Evolutionary conservation across 2,797 vertebrate species (phyloP).

Genomic region (Meriones psammophilus): DNA sequence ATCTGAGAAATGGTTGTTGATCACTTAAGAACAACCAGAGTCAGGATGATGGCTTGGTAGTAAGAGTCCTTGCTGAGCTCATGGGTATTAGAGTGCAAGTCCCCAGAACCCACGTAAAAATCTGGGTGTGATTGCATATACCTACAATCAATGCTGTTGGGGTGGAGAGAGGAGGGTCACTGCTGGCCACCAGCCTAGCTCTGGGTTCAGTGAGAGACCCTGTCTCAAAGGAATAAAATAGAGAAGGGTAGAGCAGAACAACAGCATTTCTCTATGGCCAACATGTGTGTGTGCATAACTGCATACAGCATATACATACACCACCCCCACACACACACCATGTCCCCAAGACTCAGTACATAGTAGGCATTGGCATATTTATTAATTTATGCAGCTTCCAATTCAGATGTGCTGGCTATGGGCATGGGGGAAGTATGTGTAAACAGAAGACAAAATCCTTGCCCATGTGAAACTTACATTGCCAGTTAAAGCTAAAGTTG

Average conservation of each 20-base stretch:
- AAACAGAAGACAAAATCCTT: not conserved
- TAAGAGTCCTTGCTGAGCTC: not conserved
- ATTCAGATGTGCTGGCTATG: not conserved
- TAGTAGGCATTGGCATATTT: too few relatives aligned
- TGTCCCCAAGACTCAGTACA: not conserved
- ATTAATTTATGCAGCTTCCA: not conserved
- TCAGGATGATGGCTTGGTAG: not conserved
- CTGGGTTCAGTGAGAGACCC: not conserved
- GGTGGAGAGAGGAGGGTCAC: not conserved
- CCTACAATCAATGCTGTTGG: too few relatives aligned
- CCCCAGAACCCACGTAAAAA: not conserved
- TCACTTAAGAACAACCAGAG: not conserved
- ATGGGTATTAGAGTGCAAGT: not conserved
- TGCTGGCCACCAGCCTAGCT: not conserved
- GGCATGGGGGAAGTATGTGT: not conserved
- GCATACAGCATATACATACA: not conserved
- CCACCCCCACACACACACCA: not conserved
- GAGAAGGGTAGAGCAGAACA: not conserved
- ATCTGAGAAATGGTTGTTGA: not conserved
- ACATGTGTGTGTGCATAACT: not conserved
- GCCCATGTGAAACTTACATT: not conserved
- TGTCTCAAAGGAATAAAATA: not conserved
- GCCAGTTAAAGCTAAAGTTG: slow-evolving; percentile 26
- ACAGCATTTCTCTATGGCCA: not conserved
- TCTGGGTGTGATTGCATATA: not conserved